A percentile compares a stretch with the other conserved stretches of the same genome.
phyloP scores from a whole-genome alignment of 2,113 vertebrate species.

The Sylvia atricapilla region DNA sequence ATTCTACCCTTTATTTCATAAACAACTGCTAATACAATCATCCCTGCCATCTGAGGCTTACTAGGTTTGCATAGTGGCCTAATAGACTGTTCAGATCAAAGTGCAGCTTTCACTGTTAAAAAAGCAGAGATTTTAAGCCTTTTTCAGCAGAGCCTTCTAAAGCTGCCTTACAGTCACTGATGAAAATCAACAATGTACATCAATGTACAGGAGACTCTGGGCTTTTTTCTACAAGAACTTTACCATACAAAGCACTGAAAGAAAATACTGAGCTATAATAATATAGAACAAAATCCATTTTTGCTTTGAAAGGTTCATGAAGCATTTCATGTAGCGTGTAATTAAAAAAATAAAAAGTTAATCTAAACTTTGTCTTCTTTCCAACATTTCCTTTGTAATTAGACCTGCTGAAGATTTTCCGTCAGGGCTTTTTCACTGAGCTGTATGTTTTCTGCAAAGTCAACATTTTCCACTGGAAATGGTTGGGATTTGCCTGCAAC shows the following conservation, averaged over 20 bases:
- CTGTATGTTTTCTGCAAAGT: neutral
- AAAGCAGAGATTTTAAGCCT: neutral
- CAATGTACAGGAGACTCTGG: neutral
- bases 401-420: constrained; percentile 26
- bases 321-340: neutral
- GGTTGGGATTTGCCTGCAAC: constrained; percentile 2
- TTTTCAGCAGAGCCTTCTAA: constrained; percentile 12
- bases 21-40: neutral
- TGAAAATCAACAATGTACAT: neutral
- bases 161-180: neutral
- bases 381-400: constrained; percentile 21
- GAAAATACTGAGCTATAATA: neutral
- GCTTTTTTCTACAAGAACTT: neutral
- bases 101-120: neutral
- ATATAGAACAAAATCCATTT: neutral
- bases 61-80: neutral
- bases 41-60: neutral
- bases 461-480: constrained; percentile 45
- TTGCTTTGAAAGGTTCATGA: neutral
- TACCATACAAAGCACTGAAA: neutral
- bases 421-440: neutral
- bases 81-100: neutral
- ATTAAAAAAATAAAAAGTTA: constrained; percentile 14
- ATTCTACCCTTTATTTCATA: neutral
- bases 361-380: constrained; percentile 9